Evolutionary conservation across 2,797 vertebrate genomes (phyloP).

Genomic region (Pangasius djambal): DNA sequence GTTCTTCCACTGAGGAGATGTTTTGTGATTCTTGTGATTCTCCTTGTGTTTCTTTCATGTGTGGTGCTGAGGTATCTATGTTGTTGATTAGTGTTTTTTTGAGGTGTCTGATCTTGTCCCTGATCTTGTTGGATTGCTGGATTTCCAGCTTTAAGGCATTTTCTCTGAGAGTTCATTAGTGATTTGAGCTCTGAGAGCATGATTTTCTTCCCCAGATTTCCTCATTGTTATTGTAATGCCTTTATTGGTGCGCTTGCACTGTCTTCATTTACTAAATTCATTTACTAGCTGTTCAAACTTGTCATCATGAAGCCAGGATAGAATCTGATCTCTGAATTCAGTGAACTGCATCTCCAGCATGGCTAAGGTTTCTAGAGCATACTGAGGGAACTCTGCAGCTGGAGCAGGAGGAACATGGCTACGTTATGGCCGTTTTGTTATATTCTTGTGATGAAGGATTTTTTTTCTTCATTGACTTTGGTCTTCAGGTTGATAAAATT

Average conservation of each 20-base stretch:
- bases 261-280: too few species aligned
- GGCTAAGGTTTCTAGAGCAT: background rate
- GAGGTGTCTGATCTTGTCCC: background rate
- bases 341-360: background rate
- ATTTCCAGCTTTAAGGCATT: background rate
- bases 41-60: background rate
- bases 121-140: background rate
- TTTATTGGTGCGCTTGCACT: background rate
- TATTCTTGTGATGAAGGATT: background rate
- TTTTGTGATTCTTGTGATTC: background rate
- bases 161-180: background rate
- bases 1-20: background rate
- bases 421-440: background rate
- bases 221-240: background rate
- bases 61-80: background rate
- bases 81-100: background rate
- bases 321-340: background rate
- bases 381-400: background rate
- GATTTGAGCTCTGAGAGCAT: background rate
- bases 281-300: background rate
- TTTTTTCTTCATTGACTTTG: background rate
- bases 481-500: background rate
- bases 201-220: background rate
- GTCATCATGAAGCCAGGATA: background rate
- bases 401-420: background rate